These are phyloP conservation scores for Oncorhynchus mykiss DNA, from an alignment of 2,113 vertebrate species.

Conservation along the genomic window DNA sequence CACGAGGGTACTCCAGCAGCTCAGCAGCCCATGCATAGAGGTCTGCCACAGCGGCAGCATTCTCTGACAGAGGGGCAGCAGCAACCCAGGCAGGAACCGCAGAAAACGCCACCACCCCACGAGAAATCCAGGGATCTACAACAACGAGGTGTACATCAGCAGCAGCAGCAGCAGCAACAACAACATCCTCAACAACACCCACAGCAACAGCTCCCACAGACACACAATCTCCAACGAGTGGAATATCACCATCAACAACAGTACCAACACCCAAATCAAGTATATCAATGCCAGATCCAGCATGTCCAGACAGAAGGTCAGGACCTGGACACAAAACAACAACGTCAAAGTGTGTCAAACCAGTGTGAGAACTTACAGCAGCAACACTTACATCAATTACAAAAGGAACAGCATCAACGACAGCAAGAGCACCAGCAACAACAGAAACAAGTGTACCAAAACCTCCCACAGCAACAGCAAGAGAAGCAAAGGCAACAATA, in stretches of 20 bases:
- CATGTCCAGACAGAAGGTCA: conserved; percentile 31
- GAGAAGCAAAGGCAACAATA: not conserved
- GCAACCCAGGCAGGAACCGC: conserved; percentile 1
- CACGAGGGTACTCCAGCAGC: conserved; percentile 12
- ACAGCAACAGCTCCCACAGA: not conserved
- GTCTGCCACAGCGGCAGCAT: not conserved
- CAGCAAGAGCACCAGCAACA: conserved; percentile 12
- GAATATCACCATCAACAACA: too few relatives aligned
- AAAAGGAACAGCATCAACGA: conserved; percentile 25
- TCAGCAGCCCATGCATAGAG: conserved; percentile 28
- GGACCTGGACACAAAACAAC: conserved; percentile 7
- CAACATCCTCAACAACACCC: conserved; percentile 6
- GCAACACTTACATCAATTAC: not conserved
- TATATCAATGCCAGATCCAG: conserved; percentile 2
- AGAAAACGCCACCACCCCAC: not conserved
- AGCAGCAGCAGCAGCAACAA: conserved; percentile 20
- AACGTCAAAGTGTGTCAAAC: too few relatives aligned
- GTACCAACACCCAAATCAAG: conserved; percentile 1
- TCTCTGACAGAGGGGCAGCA: conserved; percentile 10
- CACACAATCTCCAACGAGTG: too few relatives aligned
- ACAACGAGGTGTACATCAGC: conserved; percentile 25
- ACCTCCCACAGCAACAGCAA: conserved; percentile 3
- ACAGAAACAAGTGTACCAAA: conserved; percentile 13
- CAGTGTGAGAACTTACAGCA: not conserved
- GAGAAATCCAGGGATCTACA: not conserved